Evolutionary conservation across 2,113 vertebrate species (phyloP), one percentile per base, ranked within the genome.

Genomic region (Gavialis gangeticus): DNA sequence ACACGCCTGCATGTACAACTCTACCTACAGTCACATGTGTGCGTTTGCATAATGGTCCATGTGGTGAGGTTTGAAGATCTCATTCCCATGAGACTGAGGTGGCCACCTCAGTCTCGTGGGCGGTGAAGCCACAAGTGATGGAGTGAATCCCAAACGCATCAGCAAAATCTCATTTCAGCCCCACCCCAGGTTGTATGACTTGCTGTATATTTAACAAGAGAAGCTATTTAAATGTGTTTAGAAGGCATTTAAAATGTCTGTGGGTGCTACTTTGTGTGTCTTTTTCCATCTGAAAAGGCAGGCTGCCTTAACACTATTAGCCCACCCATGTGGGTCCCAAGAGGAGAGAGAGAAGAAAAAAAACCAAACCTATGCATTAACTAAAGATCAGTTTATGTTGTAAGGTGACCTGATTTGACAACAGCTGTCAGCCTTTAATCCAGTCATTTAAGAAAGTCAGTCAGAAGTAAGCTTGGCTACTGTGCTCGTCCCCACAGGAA

Each of bases 11-110:
- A 46, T 3, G 8, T 63, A 46, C 24, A 37, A 62, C 28, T 64
- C 16, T 6, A 9, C 46, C 46, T 46, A 46, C 9, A 46, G 46
- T 46, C 46, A 0, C 5, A 0, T 2, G 18, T 1, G 1, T 25
- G 60, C 3, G 79, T 37, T 2, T 67, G 10, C 25, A 4, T 22
- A 0, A 0, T 9, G 19, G 8, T 37, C 5, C 18, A 19, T 0
- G 0, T 1, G 28, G 37, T 63, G 25, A 55, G 69, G n/a, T 16
- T 64, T 67, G 55, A 64, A 89, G 55, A 34, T 16, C 80, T 88
- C 22, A 55, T 67, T 10, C 54, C 34, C 59, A 24, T 37, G 75
- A 28, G 14, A 1, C 19, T 27, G 85, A 82, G 57, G 27, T 79
- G 79, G 66, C 6, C 5, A 1, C 1, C 1, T 59, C 63, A 46